Evolutionary conservation across 2,797 vertebrate genomes (phyloP).

Genomic region (Furcifer pardalis): DNA sequence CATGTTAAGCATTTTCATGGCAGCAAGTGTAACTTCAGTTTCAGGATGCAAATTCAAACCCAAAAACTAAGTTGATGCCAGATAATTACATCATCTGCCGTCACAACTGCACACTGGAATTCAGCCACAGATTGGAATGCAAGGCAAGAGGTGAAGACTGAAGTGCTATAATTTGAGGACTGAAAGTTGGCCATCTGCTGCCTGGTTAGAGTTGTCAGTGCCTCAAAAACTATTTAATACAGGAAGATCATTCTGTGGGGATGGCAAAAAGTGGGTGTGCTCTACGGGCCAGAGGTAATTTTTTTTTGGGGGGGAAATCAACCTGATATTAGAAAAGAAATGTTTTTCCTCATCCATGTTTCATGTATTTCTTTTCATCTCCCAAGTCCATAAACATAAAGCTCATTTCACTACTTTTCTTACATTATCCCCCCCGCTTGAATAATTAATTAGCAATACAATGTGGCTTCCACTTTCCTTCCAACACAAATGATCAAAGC

Average conservation of each 20-base stretch:
- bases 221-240: not conserved
- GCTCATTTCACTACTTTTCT: not conserved
- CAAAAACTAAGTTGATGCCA: not conserved
- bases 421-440: not conserved
- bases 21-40: not conserved
- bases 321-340: not conserved
- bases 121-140: slow-evolving; percentile 41
- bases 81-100: slow-evolving; percentile 12
- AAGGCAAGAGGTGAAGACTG: slow-evolving; percentile 37
- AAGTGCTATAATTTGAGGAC: not conserved
- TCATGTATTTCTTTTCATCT: not conserved
- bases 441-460: not conserved
- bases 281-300: not conserved
- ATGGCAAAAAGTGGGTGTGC: not conserved
- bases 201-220: not conserved
- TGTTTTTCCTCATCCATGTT: not conserved
- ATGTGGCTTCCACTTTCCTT: not conserved
- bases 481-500: not conserved
- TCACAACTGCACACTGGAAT: slow-evolving; percentile 7
- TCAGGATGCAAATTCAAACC: not conserved
- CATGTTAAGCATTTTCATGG: not conserved
- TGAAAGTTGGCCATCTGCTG: not conserved
- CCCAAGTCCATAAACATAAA: not conserved
- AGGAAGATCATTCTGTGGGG: not conserved
- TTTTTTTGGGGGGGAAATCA: not conserved